A percentile compares a stretch with the other conserved stretches of the same genome.
These are phyloP conservation scores for Steinernema hermaphroditum DNA, from an alignment of 2,888 invertebrate species.

Conservation along the genomic window DNA sequence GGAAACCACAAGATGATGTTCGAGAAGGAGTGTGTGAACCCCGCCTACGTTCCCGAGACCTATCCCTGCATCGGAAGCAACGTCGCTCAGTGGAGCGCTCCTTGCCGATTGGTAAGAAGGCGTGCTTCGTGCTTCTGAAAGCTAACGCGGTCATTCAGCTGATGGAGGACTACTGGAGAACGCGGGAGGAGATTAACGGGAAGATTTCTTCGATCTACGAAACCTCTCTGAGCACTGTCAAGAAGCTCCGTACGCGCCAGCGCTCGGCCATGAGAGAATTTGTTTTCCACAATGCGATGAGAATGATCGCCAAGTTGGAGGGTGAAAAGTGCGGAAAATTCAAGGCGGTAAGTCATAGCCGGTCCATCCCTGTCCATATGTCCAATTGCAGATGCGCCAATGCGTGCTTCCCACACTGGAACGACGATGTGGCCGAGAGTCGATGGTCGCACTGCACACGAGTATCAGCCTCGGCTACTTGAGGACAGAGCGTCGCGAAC, in stretches of 20 bases:
- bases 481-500: slow-evolving; percentile 44
- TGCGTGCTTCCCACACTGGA: slow-evolving; percentile 43
- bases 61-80: slow-evolving; percentile 48
- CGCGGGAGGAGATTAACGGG: slow-evolving; percentile 42
- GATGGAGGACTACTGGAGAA: slow-evolving; percentile 39
- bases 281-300: slow-evolving; percentile 43
- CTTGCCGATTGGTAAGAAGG: slow-evolving; percentile 24
- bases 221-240: slow-evolving; percentile 41
- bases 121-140: too few species aligned
- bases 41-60: slow-evolving; percentile 40
- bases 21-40: slow-evolving; percentile 48
- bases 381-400: slow-evolving; percentile 42
- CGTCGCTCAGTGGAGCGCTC: slow-evolving; percentile 15
- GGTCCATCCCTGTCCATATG: background rate
- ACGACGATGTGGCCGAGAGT: slow-evolving; percentile 42
- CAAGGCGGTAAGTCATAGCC: slow-evolving; percentile 22
- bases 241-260: slow-evolving; percentile 33
- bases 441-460: slow-evolving; percentile 45
- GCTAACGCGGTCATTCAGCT: background rate
- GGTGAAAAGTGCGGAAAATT: slow-evolving; percentile 35
- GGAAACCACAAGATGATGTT: slow-evolving; percentile 49
- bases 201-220: slow-evolving; percentile 46
- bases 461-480: slow-evolving; percentile 46
- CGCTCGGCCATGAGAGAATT: slow-evolving; percentile 10
- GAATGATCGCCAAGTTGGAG: slow-evolving; percentile 42